phyloP scores from a whole-genome alignment of 1,140 invertebrate species.

The Cydia pomonella region DNA sequence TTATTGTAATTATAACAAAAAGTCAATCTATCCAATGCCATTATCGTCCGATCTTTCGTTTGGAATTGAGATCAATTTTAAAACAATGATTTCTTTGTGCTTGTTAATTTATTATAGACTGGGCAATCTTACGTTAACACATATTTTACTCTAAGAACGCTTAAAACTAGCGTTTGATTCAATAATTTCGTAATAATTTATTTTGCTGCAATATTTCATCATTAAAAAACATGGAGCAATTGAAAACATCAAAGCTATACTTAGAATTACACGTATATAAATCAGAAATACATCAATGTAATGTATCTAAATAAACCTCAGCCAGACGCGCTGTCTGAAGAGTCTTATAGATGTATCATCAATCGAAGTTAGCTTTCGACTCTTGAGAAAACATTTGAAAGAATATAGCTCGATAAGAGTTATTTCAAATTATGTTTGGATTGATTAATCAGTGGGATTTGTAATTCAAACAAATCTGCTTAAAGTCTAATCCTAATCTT shows the following conservation, averaged over 20 bases:
- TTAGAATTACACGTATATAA: conserved; percentile 35
- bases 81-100: neutral
- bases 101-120: neutral
- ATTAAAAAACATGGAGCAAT: conserved; percentile 7
- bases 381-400: conserved; percentile 5
- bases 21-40: neutral
- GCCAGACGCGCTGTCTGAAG: conserved; percentile 60
- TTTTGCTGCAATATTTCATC: neutral
- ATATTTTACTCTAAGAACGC: neutral
- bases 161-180: conserved; percentile 1
- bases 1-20: neutral
- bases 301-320: conserved; percentile 50
- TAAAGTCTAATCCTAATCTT: too few species aligned
- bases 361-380: conserved; percentile 31
- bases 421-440: too few species aligned
- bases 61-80: neutral
- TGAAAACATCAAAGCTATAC: conserved; percentile 18
- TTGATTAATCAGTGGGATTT: too few species aligned
- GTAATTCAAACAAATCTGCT: too few species aligned
- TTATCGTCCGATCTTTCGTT: neutral
- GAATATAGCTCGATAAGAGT: neutral
- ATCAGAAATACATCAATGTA: conserved; percentile 43
- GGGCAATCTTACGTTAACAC: neutral
- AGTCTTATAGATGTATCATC: conserved; percentile 47
- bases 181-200: neutral